A percentile compares a stretch with the other conserved stretches of the same genome.
Evolutionary conservation across 1,140 invertebrate species (phyloP).

Genomic region (Cylas formicarius): DNA sequence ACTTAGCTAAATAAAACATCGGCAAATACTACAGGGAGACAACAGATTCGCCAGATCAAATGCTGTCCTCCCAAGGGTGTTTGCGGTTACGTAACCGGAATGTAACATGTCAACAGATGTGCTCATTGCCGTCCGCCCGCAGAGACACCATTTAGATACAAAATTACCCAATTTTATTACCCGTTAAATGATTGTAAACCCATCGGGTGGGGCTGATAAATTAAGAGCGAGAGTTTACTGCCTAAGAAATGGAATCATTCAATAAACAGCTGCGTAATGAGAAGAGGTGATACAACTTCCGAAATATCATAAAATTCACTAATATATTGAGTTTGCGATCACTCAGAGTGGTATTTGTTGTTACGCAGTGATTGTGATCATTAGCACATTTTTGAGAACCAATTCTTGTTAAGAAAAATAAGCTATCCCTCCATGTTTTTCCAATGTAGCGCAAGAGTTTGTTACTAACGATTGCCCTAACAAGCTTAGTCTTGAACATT

Average conservation of each 20-base stretch:
- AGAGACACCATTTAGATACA: conserved; percentile 12
- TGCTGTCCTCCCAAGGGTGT: conserved; percentile 10
- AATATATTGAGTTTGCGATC: too few relatives aligned
- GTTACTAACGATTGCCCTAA: too few relatives aligned
- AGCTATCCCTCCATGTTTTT: too few relatives aligned
- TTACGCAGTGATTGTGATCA: not conserved
- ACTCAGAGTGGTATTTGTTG: not conserved
- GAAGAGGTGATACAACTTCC: too few relatives aligned
- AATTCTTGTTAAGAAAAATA: too few relatives aligned
- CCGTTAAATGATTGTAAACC: conserved; percentile 17
- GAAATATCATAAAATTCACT: too few relatives aligned
- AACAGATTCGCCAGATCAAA: conserved; percentile 9
- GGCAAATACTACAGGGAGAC: conserved; percentile 7
- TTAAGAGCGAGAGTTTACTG: too few relatives aligned
- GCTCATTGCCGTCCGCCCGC: conserved; percentile 9
- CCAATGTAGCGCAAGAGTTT: too few relatives aligned
- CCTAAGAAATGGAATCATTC: not conserved
- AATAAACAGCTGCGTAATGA: conserved; percentile 2
- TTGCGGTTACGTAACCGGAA: conserved; percentile 19
- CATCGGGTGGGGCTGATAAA: conserved; percentile 8
- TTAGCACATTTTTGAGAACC: too few relatives aligned
- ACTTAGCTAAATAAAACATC: conserved; percentile 16
- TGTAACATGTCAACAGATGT: conserved; percentile 21
- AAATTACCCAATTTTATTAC: conserved; percentile 20
- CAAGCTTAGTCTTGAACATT: too few relatives aligned